Percentiles rank a stretch among this genome's conserved stretches.
These are phyloP conservation scores for Bubo blakistoni DNA, from an alignment of 2,113 vertebrate genomes.

Conservation along the genomic window DNA sequence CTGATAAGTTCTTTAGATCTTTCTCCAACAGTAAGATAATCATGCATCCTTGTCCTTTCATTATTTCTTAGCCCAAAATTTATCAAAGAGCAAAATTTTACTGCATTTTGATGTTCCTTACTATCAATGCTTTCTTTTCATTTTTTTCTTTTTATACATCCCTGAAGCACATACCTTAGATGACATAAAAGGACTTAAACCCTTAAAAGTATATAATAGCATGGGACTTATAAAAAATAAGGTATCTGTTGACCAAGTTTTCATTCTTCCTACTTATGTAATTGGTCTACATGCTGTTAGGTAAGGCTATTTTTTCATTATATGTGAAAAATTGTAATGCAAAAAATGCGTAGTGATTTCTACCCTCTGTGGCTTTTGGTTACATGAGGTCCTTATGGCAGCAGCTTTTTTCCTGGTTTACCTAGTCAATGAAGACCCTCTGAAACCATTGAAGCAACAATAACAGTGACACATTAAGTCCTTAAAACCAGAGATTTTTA, in stretches of 20 bases:
- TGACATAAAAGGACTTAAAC: not conserved
- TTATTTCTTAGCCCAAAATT: not conserved
- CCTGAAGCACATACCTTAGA: not conserved
- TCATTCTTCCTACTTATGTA: not conserved
- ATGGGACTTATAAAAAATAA: not conserved
- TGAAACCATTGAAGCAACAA: not conserved
- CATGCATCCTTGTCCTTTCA: conserved; percentile 20
- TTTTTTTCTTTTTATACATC: not conserved
- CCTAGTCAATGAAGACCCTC: not conserved
- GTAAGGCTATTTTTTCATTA: not conserved
- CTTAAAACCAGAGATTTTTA: not conserved
- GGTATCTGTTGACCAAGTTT: not conserved
- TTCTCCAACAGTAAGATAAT: conserved; percentile 47
- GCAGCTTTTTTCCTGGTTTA: not conserved
- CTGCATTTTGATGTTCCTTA: not conserved
- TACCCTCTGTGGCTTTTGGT: not conserved
- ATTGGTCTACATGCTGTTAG: not conserved
- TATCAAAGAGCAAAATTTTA: conserved; percentile 41
- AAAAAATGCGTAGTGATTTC: not conserved
- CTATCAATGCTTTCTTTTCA: not conserved
- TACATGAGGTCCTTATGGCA: not conserved
- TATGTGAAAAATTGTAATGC: not conserved
- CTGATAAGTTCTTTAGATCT: conserved; percentile 57
- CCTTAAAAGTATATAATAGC: not conserved
- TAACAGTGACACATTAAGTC: accelerated